These are phyloP conservation scores for Brenthis hecate DNA, from an alignment of 2,888 invertebrate species.

Conservation along the genomic window DNA sequence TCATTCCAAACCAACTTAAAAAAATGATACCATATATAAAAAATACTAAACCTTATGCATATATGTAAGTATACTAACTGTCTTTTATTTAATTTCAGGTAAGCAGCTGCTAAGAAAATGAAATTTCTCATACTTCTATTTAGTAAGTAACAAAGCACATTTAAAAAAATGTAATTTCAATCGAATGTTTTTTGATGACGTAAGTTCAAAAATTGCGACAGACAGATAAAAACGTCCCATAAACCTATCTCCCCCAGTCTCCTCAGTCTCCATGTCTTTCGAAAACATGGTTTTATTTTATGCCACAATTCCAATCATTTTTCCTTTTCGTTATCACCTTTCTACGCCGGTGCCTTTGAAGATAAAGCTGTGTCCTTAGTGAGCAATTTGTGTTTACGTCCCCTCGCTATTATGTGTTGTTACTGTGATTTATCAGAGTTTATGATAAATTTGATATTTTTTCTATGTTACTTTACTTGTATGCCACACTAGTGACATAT, in stretches of 20 bases:
- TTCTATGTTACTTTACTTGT: constrained; percentile 1
- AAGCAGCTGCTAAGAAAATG: neutral
- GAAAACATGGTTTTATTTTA: constrained; percentile 29
- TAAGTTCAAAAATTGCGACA: constrained; percentile 1
- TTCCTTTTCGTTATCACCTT: constrained; percentile 32
- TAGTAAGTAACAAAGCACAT: neutral
- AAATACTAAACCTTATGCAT: neutral
- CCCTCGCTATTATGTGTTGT: constrained; percentile 24
- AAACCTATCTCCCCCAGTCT: constrained; percentile 20
- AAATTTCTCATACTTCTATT: neutral
- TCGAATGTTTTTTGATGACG: neutral
- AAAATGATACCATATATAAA: no score
- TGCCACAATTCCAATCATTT: constrained; percentile 29
- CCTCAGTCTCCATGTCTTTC: neutral
- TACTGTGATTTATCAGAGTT: constrained; percentile 17
- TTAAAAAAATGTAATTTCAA: no score
- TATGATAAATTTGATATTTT: constrained; percentile 21
- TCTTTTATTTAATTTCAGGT: constrained; percentile 19
- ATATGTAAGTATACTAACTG: neutral
- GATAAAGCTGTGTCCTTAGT: constrained; percentile 30
- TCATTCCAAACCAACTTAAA: no score
- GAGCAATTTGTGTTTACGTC: constrained; percentile 32
- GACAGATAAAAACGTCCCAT: constrained; percentile 20
- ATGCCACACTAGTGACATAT: no score
- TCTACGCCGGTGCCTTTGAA: constrained; percentile 27